phyloP scores from a whole-genome alignment of 2,888 invertebrate species.

The Cenopis cana region DNA sequence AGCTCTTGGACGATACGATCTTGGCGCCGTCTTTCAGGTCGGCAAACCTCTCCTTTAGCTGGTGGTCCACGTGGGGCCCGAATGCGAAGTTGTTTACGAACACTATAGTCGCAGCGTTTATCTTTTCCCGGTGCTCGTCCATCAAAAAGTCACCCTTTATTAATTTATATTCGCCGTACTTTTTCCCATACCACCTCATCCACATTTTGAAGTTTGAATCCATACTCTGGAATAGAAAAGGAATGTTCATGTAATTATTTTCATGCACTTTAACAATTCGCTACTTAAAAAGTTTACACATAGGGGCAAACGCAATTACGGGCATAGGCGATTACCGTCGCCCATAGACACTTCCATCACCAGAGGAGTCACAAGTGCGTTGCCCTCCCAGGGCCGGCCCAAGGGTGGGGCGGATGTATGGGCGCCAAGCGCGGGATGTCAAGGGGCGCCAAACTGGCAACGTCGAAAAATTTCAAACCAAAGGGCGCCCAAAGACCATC shows the following conservation, averaged over 20 bases:
- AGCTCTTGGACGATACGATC: conserved; percentile 99
- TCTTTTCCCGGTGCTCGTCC: conserved; percentile 96
- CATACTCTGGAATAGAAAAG: conserved; percentile 88
- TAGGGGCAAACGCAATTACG: too few relatives aligned
- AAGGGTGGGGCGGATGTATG: too few relatives aligned
- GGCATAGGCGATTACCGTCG: too few relatives aligned
- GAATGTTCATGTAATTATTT: background rate
- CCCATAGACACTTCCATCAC: too few relatives aligned
- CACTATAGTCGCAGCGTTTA: conserved; percentile 96
- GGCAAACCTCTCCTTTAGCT: conserved; percentile 97
- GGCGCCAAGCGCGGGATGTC: too few relatives aligned
- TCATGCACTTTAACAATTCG: too few relatives aligned
- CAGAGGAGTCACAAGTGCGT: too few relatives aligned
- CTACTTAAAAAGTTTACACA: too few relatives aligned
- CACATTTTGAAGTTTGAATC: conserved; percentile 95
- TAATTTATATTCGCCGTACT: conserved; percentile 94
- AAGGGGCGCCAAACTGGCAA: too few relatives aligned
- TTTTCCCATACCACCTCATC: conserved; percentile 99
- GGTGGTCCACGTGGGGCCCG: conserved; percentile 98
- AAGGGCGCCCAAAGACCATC: too few relatives aligned
- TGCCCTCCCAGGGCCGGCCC: too few relatives aligned
- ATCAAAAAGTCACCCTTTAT: conserved; percentile 98
- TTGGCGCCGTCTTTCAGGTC: conserved; percentile 97
- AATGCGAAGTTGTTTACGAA: conserved; percentile 99
- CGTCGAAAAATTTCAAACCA: too few relatives aligned